Conservation (phyloP, 2,113 vertebrate genomes). For the Crotalus helleri region DNA sequence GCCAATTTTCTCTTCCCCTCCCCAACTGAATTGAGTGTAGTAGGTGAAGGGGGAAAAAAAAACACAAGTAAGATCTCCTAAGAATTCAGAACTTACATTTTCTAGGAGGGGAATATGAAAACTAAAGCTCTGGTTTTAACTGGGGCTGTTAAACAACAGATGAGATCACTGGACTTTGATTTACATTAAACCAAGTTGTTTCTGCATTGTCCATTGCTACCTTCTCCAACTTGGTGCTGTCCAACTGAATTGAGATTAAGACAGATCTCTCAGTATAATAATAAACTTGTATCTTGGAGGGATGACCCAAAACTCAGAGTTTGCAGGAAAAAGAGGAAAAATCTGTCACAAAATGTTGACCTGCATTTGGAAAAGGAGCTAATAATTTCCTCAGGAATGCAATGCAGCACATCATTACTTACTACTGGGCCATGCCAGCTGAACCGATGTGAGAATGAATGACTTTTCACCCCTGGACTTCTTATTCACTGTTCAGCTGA, state of each 20-base stretch:
- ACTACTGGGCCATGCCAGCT: neutral
- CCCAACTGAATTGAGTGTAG: neutral
- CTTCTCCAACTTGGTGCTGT: neutral
- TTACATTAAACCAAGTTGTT: neutral
- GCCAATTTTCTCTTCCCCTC: neutral
- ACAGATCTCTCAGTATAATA: neutral
- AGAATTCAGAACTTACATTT: neutral
- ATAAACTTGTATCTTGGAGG: neutral
- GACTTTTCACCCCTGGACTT: neutral
- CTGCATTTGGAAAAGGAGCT: neutral
- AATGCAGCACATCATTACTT: neutral
- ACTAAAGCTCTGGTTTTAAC: neutral
- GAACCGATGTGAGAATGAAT: neutral
- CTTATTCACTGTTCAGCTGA: neutral
- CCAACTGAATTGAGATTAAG: neutral
- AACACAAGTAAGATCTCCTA: neutral
- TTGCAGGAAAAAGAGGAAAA: neutral
- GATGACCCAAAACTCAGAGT: neutral
- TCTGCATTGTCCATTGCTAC: neutral
- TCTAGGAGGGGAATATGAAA: neutral
- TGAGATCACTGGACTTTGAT: neutral
- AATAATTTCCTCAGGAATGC: neutral
- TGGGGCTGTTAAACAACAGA: neutral
- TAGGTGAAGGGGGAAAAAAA: no score
- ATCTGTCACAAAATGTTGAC: neutral